A percentile compares a stretch with the other conserved stretches of the same genome.
These are phyloP conservation scores for Calidris pugnax DNA, from an alignment of 2,113 vertebrate genomes.

Conservation along the genomic window DNA sequence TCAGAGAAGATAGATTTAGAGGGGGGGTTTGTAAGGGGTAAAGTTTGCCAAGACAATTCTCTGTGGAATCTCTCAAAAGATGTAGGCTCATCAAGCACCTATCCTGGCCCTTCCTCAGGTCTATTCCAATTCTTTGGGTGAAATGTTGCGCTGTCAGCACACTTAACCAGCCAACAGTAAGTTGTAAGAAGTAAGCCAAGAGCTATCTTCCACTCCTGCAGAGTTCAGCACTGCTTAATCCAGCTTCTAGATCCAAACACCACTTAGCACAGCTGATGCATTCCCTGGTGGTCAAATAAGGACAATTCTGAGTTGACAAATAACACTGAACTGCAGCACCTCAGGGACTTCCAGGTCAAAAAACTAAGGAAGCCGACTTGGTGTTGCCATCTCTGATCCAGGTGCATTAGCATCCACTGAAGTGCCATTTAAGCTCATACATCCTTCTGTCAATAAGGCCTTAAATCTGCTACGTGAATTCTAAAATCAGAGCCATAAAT, in stretches of 20 bases:
- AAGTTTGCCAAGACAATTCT: not conserved
- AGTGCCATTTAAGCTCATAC: not conserved
- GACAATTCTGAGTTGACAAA: not conserved
- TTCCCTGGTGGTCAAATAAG: not conserved
- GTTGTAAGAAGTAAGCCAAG: not conserved
- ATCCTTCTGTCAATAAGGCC: not conserved
- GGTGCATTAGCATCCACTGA: not conserved
- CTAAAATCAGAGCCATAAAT: rapidly evolving
- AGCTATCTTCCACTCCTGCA: not conserved
- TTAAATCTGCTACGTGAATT: not conserved
- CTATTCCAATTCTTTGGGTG: not conserved
- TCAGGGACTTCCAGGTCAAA: not conserved
- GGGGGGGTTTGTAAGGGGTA: rapidly evolving
- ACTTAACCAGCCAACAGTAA: not conserved
- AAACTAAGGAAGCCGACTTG: not conserved
- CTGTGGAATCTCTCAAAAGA: not conserved
- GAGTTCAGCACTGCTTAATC: not conserved
- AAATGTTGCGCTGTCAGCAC: not conserved
- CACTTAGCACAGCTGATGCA: not conserved
- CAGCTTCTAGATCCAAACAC: not conserved
- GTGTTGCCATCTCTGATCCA: not conserved
- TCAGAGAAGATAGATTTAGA: not conserved
- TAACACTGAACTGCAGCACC: not conserved
- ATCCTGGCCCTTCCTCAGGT: not conserved
- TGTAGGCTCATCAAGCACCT: not conserved